A percentile compares a stretch with the other conserved stretches of the same genome.
Evolutionary conservation across 2,113 vertebrate genomes (phyloP).

Genomic region (Anoplopoma fimbria): DNA sequence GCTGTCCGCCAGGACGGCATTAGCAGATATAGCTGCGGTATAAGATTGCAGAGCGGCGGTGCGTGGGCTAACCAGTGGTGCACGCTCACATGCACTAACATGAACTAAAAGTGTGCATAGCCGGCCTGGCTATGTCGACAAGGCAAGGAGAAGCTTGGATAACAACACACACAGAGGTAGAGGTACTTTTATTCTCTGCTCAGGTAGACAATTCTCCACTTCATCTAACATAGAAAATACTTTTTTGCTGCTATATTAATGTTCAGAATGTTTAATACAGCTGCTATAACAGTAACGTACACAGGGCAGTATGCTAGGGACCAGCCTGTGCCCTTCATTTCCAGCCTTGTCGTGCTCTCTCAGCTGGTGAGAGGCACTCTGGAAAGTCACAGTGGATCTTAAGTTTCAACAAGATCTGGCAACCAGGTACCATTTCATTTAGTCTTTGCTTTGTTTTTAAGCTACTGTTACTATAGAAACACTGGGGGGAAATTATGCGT

Average conservation of each 20-base stretch:
- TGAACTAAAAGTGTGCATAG: too few species aligned
- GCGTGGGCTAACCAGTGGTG: too few species aligned
- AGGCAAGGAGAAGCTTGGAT: too few species aligned
- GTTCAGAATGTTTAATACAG: background rate
- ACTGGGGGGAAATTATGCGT: conserved; percentile 8
- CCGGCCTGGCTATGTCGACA: too few species aligned
- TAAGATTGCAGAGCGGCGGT: too few species aligned
- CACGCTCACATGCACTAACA: too few species aligned
- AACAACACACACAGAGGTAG: background rate
- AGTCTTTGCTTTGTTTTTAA: conserved; percentile 35
- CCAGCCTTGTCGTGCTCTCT: background rate
- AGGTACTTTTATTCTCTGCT: background rate
- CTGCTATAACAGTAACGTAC: background rate
- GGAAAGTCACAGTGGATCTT: conserved; percentile 5
- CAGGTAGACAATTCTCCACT: background rate
- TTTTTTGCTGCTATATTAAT: background rate
- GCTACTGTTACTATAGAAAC: conserved; percentile 46
- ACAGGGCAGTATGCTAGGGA: background rate
- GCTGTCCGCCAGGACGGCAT: too few species aligned
- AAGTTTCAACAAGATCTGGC: conserved; percentile 5
- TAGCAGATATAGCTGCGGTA: too few species aligned
- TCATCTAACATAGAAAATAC: background rate
- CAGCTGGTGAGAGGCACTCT: conserved; percentile 6
- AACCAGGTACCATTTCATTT: conserved; percentile 13
- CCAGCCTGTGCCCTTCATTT: conserved; percentile 5